A percentile compares a stretch with the other conserved stretches of the same genome.
Evolutionary conservation across 2,888 invertebrate genomes (phyloP).

Genomic region (Hirtodrosophila cameraria): DNA sequence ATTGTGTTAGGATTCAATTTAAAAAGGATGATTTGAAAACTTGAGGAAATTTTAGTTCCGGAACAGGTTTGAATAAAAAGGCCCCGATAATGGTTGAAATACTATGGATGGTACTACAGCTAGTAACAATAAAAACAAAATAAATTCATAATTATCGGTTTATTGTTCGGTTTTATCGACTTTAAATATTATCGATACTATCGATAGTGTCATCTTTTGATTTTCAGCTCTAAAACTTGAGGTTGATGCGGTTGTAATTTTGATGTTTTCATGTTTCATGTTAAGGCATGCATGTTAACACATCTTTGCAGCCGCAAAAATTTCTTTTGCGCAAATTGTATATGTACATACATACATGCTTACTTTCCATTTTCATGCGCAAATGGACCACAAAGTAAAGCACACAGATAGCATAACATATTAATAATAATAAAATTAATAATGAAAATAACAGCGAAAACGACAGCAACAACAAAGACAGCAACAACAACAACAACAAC

Average conservation of each 20-base stretch:
- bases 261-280: slow-evolving; percentile 64
- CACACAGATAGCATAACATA: slow-evolving; percentile 54
- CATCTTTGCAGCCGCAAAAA: slow-evolving; percentile 56
- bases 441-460: slow-evolving; percentile 34
- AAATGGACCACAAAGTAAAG: slow-evolving; percentile 58
- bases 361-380: slow-evolving; percentile 77
- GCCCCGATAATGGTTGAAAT: too few relatives aligned
- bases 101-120: too few relatives aligned
- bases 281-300: slow-evolving; percentile 77
- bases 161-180: too few relatives aligned
- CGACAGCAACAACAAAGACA: slow-evolving; percentile 16
- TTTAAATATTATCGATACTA: too few relatives aligned
- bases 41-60: too few relatives aligned
- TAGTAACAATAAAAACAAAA: too few relatives aligned
- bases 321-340: slow-evolving; percentile 66
- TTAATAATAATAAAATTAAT: slow-evolving; percentile 42
- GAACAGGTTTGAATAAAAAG: too few relatives aligned
- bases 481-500: slow-evolving; percentile 46
- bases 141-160: too few relatives aligned
- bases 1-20: too few relatives aligned
- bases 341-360: too few relatives aligned
- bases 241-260: slow-evolving; percentile 58
- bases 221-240: not conserved
- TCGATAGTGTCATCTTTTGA: too few relatives aligned
- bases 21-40: too few relatives aligned